Conservation (phyloP, 2,113 vertebrate genomes). For the Phylloscopus trochiloides region DNA sequence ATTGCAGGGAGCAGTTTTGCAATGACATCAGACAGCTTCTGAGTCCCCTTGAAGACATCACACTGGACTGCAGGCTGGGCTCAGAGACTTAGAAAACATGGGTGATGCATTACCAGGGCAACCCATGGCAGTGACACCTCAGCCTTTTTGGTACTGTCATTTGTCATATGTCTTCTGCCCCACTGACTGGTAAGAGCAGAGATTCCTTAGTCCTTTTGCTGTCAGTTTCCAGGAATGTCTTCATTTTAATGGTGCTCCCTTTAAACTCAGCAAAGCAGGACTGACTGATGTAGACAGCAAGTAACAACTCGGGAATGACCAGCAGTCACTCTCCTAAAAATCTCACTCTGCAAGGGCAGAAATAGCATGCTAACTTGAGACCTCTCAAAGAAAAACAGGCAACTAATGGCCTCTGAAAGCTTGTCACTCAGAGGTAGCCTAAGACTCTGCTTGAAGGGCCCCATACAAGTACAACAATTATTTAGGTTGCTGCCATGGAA, state of each 20-base stretch:
- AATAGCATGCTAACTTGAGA: neutral
- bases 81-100: neutral
- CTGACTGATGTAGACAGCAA: neutral
- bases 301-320: neutral
- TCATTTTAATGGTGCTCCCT: neutral
- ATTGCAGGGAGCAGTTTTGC: neutral
- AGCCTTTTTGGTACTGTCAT: neutral
- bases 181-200: neutral
- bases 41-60: neutral
- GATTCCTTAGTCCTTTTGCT: neutral
- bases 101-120: neutral
- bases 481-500: neutral
- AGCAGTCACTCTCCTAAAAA: conserved; percentile 15
- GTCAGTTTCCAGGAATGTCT: neutral
- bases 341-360: neutral
- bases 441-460: neutral
- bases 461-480: neutral
- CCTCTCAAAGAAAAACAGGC: neutral
- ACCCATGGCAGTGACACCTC: neutral
- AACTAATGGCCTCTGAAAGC: neutral
- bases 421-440: neutral
- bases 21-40: neutral
- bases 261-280: neutral
- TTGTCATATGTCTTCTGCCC: neutral
- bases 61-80: neutral